Evolutionary conservation across 30 jellyfish, hydroid and myxozoan genomes (phyloP).

Genomic region (Morbakka virulenta): DNA sequence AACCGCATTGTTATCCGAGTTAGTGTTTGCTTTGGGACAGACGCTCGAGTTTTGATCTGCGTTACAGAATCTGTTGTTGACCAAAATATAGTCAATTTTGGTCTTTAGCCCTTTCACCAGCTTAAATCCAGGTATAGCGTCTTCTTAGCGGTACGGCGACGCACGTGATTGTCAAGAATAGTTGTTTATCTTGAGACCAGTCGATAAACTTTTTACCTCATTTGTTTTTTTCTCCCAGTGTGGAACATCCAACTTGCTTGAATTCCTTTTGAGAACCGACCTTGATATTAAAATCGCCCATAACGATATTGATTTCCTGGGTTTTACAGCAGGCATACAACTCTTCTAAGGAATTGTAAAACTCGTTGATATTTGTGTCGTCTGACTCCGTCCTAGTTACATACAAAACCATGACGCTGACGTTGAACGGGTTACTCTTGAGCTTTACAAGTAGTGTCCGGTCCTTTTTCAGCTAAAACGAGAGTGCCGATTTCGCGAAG

Average conservation of each 20-base stretch:
- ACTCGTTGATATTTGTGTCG: too few relatives aligned
- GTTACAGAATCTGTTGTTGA: constrained; percentile 8
- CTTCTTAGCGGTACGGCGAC: neutral
- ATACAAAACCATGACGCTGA: too few relatives aligned
- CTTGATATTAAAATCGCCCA: constrained; percentile 8
- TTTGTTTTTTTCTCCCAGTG: neutral
- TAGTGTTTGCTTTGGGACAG: constrained; percentile 23
- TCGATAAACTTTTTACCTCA: constrained; percentile 1
- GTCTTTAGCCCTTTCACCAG: constrained; percentile 1
- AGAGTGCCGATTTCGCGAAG: too few relatives aligned
- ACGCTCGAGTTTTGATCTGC: neutral
- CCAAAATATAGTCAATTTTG: constrained; percentile 3
- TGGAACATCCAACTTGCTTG: neutral
- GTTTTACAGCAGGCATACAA: too few relatives aligned
- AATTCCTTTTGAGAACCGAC: neutral
- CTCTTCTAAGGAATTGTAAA: too few relatives aligned
- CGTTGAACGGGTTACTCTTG: too few relatives aligned
- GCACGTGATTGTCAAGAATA: too few relatives aligned
- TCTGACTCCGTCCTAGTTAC: too few relatives aligned
- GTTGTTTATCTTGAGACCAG: neutral
- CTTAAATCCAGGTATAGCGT: neutral
- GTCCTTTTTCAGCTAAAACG: too few relatives aligned
- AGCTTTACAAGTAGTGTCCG: too few relatives aligned
- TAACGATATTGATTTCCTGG: too few relatives aligned
- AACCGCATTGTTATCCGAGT: constrained; percentile 11